Percentiles rank a stretch among this genome's conserved stretches.
phyloP scores from a whole-genome alignment of 2,113 vertebrate genomes.

The Turnix velox region DNA sequence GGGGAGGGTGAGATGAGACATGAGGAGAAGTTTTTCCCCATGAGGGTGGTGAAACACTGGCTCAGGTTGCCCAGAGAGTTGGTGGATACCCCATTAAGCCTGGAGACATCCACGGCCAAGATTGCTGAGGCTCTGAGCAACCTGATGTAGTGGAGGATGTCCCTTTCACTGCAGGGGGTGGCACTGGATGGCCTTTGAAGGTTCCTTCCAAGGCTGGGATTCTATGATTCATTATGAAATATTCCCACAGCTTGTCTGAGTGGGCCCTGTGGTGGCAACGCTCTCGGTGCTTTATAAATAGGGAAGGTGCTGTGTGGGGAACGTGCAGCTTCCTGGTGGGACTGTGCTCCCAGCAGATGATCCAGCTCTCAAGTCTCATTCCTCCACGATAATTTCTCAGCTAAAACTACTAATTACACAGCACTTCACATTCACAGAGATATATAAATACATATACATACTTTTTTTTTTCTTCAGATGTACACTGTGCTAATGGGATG shows the following conservation, averaged over 20 bases:
- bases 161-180: too few relatives aligned
- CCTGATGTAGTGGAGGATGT: too few relatives aligned
- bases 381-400: background rate
- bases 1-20: too few relatives aligned
- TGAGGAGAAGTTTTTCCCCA: too few relatives aligned
- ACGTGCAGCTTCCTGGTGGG: background rate
- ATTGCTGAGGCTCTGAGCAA: too few relatives aligned
- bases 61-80: too few relatives aligned
- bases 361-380: background rate
- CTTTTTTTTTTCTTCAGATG: conserved; percentile 52
- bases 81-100: too few relatives aligned
- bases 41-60: too few relatives aligned
- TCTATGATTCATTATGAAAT: background rate
- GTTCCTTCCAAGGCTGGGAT: too few relatives aligned
- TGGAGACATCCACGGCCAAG: too few relatives aligned
- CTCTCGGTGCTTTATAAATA: background rate
- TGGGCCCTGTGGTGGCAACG: background rate
- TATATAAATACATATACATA: conserved; percentile 53
- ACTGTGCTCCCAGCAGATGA: conserved; percentile 7
- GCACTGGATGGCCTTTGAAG: too few relatives aligned
- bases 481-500: conserved; percentile 62
- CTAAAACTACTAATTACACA: conserved; percentile 54
- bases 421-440: conserved; percentile 18
- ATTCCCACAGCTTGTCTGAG: conserved; percentile 41
- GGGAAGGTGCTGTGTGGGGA: background rate